Conservation (phyloP, 2,113 vertebrate genomes). For the Jacana jacana region DNA sequence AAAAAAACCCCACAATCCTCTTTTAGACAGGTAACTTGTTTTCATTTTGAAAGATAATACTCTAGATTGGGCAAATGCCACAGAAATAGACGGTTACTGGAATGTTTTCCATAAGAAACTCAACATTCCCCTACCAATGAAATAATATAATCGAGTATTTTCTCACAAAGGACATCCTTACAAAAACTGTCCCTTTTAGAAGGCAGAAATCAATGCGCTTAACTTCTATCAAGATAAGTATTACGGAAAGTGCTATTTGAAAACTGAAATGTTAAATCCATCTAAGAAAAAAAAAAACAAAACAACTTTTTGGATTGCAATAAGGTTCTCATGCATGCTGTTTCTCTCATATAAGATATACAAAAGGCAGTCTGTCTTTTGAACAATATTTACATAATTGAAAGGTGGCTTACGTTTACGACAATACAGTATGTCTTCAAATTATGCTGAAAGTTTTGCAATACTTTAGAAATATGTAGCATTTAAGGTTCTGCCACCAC, state of each 20-base stretch:
- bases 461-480: neutral
- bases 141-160: neutral
- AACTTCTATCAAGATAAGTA: neutral
- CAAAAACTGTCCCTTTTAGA: neutral
- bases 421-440: neutral
- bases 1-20: too few species aligned
- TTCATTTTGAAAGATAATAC: neutral
- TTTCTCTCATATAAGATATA: neutral
- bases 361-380: neutral
- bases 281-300: neutral
- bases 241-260: neutral
- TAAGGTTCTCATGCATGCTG: neutral
- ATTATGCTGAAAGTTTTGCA: neutral
- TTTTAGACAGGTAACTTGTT: neutral
- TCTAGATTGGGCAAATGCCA: neutral
- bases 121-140: neutral
- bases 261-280: neutral
- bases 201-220: neutral
- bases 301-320: neutral
- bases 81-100: neutral
- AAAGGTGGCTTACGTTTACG: neutral
- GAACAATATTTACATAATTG: neutral
- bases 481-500: neutral
- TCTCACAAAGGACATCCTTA: neutral
- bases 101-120: neutral